Evolutionary conservation across 2,888 invertebrate species (phyloP), one percentile per base, ranked within the genome.

Genomic region (Lepidocyrtoides sp.): DNA sequence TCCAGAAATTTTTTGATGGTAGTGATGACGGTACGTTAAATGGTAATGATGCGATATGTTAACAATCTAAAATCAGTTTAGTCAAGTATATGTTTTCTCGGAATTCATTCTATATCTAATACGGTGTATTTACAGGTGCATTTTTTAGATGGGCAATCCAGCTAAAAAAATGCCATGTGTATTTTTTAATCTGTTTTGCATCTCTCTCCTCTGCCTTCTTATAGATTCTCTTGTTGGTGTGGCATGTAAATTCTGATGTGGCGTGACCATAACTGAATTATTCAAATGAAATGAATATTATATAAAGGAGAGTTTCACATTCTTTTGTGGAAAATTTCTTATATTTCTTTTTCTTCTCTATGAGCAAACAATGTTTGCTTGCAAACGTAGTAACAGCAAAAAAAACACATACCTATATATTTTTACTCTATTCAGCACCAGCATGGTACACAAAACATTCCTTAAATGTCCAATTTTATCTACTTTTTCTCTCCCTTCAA

Each of bases 251-350:
- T 81, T 29, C 54, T 90, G 85, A 44, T 44, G 84, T 84, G 91
- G 91, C 91, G 91, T 91, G 91, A 91, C 91, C 91, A 91, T 86
- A 91, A 86, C 91, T 91, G 91, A 91, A 82, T 91, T 91, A 91
- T 91, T 91, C 26, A 91, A 91, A 86, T 86, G 60, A 86, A 85
- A 85, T 69, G 85, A 79, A 81, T 77, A 81, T 63, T 63, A 60
- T 60, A 17, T 17, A 29, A 44, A 72, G 7, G 41, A 82, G 41
- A 36, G 41, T 20, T 66, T 57, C 72, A 57, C 72, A 89, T 82
- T 89, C 82, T 72, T 77, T 60, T 23, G n/a, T n/a, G 20, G 29
- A 44, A 83, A 20, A 48, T 14, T 81, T 60, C 12, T 20, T 63
- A n/a, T 36, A 69, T 32, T 51, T 57, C 14, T 48, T 63, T 32